phyloP scores from a whole-genome alignment of 2,797 vertebrate genomes.

The Falco biarmicus region DNA sequence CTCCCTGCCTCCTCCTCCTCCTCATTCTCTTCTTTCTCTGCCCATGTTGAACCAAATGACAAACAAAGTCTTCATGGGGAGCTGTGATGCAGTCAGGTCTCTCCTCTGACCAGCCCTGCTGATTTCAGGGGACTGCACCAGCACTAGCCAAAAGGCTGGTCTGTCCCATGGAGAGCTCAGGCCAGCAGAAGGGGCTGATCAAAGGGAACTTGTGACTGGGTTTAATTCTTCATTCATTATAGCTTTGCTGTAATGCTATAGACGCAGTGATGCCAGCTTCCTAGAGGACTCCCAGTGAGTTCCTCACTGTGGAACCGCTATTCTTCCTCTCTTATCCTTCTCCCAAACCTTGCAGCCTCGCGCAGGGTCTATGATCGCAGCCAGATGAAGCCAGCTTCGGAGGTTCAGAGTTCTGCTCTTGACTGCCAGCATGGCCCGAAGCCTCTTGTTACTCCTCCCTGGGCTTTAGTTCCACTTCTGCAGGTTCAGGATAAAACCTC shows the following conservation, averaged over 20 bases:
- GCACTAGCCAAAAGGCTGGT: neutral
- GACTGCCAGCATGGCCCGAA: neutral
- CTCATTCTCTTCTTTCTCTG: neutral
- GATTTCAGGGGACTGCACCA: neutral
- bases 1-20: neutral
- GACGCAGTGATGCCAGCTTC: neutral
- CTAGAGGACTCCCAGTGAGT: neutral
- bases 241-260: neutral
- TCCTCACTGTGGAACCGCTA: neutral
- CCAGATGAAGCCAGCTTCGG: neutral
- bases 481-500: slow-evolving; percentile 17
- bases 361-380: neutral
- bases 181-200: neutral
- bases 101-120: neutral
- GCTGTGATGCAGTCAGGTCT: neutral
- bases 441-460: neutral
- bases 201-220: neutral
- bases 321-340: neutral
- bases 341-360: neutral
- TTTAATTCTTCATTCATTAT: neutral
- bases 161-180: neutral
- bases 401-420: neutral
- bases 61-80: neutral
- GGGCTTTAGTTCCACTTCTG: slow-evolving; percentile 32
- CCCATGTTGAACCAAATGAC: neutral